Evolutionary conservation across 2,113 vertebrate species (phyloP), one percentile per base, ranked within the genome.

Genomic region (Oostethus manadensis): DNA sequence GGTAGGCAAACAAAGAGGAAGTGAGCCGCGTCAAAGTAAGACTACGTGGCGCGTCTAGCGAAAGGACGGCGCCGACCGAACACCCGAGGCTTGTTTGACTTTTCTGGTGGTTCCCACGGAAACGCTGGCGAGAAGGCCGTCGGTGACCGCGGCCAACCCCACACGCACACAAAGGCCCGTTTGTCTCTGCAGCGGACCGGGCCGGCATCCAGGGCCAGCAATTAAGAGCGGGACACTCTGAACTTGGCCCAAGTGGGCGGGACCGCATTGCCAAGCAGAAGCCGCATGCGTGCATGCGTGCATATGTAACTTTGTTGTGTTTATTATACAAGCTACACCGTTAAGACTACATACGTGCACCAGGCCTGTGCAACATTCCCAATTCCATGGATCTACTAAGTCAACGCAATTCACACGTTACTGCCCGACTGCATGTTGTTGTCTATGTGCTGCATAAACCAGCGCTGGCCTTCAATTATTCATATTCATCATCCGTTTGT

Each of bases 171-270:
- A 83, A 84, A 82, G 72, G 56, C 56, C 51, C 1, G 66, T 60
- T 80, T 85, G 78, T 85, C 59, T 73, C 56, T 74, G 66, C 75
- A 17, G 0, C 13, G 18, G 13, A 6, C 48, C 18, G 49, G 48
- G 55, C 79, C 82, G 76, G 73, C 74, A 73, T 29, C 51, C 64
- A 40, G 48, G 71, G 56, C 53, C 51, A 55, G 70, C 78, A 79
- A 87, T 85, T 77, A 77, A n/a, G 69, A 63, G 68, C 58, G 42
- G 16, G 18, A 68, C 73, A 68, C 73, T 67, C 58, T 71, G 74
- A 62, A 77, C 23, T 33, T 33, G 13, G 15, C 3, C 50, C 10
- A 3, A n/a, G 60, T 72, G 80, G 29, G 42, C 10, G 20, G 58
- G 10, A n/a, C 49, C 11, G 55, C 9, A 33, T 21, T 6, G 43